Base-by-base conservation (phyloP, 2,888 invertebrate genomes). In the Lepidonotus clava region DNA sequence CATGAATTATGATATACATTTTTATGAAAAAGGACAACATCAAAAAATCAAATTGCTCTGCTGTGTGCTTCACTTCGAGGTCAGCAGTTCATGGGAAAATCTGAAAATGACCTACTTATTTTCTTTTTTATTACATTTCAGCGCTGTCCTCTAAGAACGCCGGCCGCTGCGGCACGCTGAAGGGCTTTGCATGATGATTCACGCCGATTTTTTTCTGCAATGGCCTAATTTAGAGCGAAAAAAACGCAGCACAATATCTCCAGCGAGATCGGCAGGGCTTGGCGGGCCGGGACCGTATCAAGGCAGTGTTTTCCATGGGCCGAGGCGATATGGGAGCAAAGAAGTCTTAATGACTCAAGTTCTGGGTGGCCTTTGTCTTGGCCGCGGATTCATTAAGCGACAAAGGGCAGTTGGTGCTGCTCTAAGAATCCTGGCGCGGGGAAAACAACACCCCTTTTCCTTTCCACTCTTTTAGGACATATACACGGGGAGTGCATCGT, bases 341-440 rank as follows among this genome's bases (percentile, higher is more conserved):
- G 80, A 21, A 46, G 80, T n/a, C 80, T 80, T 80, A 80, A 80
- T 80, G 80, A 80, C 80, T 80, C 80, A 80, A 80, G 80, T 80
- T 32, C 80, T 80, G 80, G 46, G 80, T 80, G 80, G 80, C 80
- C 80, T 80, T 80, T 80, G 80, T 80, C 80, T 80, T 51, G 51
- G 80, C 24, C 32, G 46, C 11, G 51, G 46, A 80, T n/a, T 80
- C 80, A 80, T 80, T 80, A 80, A 34, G 21, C 24, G 76, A 40
- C 76, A 40, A 40, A 40, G 76, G 76, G 40, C 40, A 36, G 21
- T 76, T 40, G 38, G 38, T 76, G 21, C 76, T 76, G 38, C 34
- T 76, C 34, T 61, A 61, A 61, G 61, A 32, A 28, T 24, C 61
- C 61, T 32, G 28, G 61, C 61, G 28, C n/a, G 36, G 76, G 40